These are phyloP conservation scores for Otis tarda DNA, from an alignment of 2,113 vertebrate species.

Conservation along the genomic window DNA sequence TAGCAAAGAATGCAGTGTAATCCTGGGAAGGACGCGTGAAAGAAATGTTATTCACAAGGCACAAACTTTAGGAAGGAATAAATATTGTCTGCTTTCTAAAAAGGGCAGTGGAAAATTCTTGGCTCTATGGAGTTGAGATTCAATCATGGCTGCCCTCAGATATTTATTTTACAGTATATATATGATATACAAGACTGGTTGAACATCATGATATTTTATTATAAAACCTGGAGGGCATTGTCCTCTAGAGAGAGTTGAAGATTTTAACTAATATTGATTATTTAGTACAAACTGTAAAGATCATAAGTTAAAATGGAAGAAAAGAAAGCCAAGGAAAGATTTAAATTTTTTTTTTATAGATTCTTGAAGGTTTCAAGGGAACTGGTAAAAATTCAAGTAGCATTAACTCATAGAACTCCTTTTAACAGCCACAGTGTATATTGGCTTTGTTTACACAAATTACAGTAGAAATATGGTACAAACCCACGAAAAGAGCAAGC, in stretches of 20 bases:
- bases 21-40: not conserved
- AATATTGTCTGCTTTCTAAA: slow-evolving; percentile 53
- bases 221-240: slow-evolving; percentile 65
- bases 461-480: not conserved
- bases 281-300: slow-evolving; percentile 67
- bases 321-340: not conserved
- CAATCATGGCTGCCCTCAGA: slow-evolving; percentile 56
- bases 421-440: not conserved
- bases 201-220: slow-evolving; percentile 73
- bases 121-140: slow-evolving; percentile 51
- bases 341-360: slow-evolving; percentile 15
- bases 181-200: slow-evolving; percentile 64
- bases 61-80: slow-evolving; percentile 52
- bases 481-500: not conserved
- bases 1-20: slow-evolving; percentile 15
- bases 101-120: slow-evolving; percentile 54
- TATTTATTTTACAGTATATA: slow-evolving; percentile 68
- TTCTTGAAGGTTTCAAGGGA: slow-evolving; percentile 22
- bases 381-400: not conserved
- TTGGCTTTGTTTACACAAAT: not conserved
- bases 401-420: not conserved
- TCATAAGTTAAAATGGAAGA: not conserved
- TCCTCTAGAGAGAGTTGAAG: slow-evolving; percentile 69
- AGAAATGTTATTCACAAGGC: not conserved
- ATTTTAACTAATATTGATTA: slow-evolving; percentile 78